Conservation (phyloP, 2,888 invertebrate species). For the Oeneis ivallda region DNA sequence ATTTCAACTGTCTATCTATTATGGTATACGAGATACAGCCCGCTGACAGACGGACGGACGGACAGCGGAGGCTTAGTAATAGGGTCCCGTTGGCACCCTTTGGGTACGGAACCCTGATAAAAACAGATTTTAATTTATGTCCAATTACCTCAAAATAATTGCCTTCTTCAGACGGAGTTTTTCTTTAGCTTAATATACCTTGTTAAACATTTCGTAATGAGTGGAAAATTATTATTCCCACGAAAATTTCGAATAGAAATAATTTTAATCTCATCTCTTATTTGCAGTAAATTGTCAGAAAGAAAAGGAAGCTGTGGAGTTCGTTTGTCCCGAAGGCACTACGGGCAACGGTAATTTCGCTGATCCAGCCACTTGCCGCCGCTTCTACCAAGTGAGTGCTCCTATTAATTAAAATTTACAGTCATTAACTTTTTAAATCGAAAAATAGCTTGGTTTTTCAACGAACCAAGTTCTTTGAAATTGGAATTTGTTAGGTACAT, state of each 20-base stretch:
- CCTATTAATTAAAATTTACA: slow-evolving; percentile 31
- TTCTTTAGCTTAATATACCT: slow-evolving; percentile 4
- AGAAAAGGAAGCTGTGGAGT: slow-evolving; percentile 83
- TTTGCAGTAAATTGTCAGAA: slow-evolving; percentile 68
- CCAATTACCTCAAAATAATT: slow-evolving; percentile 17
- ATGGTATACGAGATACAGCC: too few relatives aligned
- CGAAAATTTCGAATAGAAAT: slow-evolving; percentile 7
- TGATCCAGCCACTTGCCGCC: slow-evolving; percentile 92
- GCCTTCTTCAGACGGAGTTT: slow-evolving; percentile 10
- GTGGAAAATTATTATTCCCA: slow-evolving; percentile 12
- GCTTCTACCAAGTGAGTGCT: slow-evolving; percentile 91
- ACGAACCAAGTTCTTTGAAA: not conserved
- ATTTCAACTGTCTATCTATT: too few relatives aligned
- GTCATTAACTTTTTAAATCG: slow-evolving; percentile 24
- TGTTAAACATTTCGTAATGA: slow-evolving; percentile 17
- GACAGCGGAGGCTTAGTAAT: too few relatives aligned
- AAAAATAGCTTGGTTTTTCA: slow-evolving; percentile 19
- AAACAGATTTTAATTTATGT: slow-evolving; percentile 8
- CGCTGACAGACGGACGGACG: too few relatives aligned
- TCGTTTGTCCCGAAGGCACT: slow-evolving; percentile 89
- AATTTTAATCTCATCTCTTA: slow-evolving; percentile 27
- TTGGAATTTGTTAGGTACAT: not conserved
- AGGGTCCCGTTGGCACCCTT: too few relatives aligned
- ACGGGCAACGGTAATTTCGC: slow-evolving; percentile 93
- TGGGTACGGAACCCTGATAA: too few relatives aligned